Evolutionary conservation across 2,888 invertebrate genomes (phyloP), one percentile per base, ranked within the genome.

Genomic region (Resseliella maxima): DNA sequence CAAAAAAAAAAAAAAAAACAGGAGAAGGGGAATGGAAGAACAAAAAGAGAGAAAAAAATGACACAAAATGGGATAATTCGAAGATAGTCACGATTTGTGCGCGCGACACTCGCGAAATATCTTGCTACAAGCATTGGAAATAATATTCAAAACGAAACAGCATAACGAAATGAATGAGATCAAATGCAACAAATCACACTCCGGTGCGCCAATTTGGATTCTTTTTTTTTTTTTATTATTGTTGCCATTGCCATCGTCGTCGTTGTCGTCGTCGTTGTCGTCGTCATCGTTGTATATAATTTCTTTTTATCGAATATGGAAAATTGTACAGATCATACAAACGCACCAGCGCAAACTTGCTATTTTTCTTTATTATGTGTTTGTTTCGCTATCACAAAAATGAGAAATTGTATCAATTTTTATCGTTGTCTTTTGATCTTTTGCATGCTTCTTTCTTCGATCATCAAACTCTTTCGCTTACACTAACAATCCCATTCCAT

Each of bases 371-470:
- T 72, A 72, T 72, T 59, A 59, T 59, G 59, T 59, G 59, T 59
- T 59, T 59, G 59, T 59, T 72, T 72, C 31, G 72, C 72, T 72
- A 72, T 72, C 72, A 31, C 31, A 31, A 35, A 72, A 72, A 72
- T 72, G 72, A 72, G 72, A 72, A 72, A 72, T 72, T 72, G 72
- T 72, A 72, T 72, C 72, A 36, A 83, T 83, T 83, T 83, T 83
- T 38, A 83, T 83, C 36, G 36, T 38, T 83, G 38, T 38, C 38
- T 83, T 38, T 83, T 83, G 38, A 83, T 83, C 38, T 83, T 83
- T 83, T 38, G 38, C 83, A 38, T 83, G 41, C 24, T 83, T n/a
- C 1, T 72, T 72, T 15, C 72, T 59, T 59, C 38, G 83, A n/a
- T 81, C 21, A 12, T 3, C 5, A 36, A 35, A 36, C 36, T 36